Evolutionary conservation across 2,797 vertebrate genomes (phyloP).

Genomic region (Sebastes umbrosus): DNA sequence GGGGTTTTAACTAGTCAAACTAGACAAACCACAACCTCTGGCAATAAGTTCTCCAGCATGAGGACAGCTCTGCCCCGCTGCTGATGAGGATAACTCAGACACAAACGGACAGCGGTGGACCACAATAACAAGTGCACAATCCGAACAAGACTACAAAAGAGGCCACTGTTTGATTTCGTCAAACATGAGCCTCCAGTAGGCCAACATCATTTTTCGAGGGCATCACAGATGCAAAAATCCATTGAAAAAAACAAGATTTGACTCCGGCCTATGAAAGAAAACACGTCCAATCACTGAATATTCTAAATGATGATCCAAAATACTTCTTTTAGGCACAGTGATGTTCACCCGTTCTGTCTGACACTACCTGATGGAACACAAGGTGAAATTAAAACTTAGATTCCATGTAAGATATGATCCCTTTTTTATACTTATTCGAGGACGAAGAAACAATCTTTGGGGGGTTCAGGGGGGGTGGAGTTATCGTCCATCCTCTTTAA

Average conservation of each 20-base stretch:
- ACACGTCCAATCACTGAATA: slow-evolving; percentile 15
- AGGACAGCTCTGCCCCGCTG: slow-evolving; percentile 2
- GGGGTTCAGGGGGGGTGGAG: not conserved
- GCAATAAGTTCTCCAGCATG: not conserved
- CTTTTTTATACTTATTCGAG: slow-evolving; percentile 39
- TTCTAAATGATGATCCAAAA: slow-evolving; percentile 35
- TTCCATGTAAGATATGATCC: slow-evolving; percentile 52
- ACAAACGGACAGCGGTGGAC: slow-evolving; percentile 3
- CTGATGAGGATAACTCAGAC: slow-evolving; percentile 3
- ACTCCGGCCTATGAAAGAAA: not conserved
- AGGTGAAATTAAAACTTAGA: slow-evolving; percentile 44
- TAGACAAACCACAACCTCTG: not conserved
- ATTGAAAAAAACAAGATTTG: not conserved
- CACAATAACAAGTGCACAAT: slow-evolving; percentile 20
- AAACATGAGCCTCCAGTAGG: slow-evolving; percentile 17
- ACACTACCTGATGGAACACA: slow-evolving; percentile 28
- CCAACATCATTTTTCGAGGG: slow-evolving; percentile 49
- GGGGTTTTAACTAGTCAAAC: not conserved
- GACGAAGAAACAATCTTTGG: slow-evolving; percentile 45
- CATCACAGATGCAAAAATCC: slow-evolving; percentile 74
- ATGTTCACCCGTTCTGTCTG: slow-evolving; percentile 45
- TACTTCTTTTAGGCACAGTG: slow-evolving; percentile 70
- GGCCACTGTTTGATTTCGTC: slow-evolving; percentile 47
- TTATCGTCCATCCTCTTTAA: slow-evolving; percentile 22
- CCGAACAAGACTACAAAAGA: slow-evolving; percentile 35